Evolutionary conservation across 2,888 invertebrate species (phyloP).

Genomic region (Diplolepis rosae): DNA sequence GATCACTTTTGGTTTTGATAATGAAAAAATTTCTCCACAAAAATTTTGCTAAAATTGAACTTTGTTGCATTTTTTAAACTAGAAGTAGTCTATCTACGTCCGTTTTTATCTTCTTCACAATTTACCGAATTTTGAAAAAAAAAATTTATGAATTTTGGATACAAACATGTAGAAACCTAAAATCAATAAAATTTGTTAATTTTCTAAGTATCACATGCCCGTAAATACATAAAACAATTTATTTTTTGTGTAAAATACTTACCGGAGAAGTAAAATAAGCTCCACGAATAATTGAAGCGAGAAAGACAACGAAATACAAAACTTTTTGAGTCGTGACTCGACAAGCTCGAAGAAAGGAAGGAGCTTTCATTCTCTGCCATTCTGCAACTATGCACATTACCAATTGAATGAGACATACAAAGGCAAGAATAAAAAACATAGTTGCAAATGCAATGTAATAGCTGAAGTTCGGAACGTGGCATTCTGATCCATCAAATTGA

Average conservation of each 20-base stretch:
- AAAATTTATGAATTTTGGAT: no score
- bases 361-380: conserved; percentile 88
- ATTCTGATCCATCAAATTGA: conserved; percentile 86
- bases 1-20: no score
- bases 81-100: no score
- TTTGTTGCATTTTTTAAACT: no score
- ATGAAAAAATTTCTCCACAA: no score
- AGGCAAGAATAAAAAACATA: conserved; percentile 87
- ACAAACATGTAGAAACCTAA: no score
- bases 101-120: no score
- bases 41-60: no score
- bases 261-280: conserved; percentile 94
- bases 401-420: conserved; percentile 89
- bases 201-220: no score
- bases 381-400: conserved; percentile 88
- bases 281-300: conserved; percentile 89
- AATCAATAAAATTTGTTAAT: no score
- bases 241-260: conserved; percentile 71
- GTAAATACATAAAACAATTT: not conserved
- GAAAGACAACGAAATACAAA: conserved; percentile 89
- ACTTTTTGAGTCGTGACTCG: conserved; percentile 92
- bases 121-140: no score
- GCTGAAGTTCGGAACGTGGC: conserved; percentile 87
- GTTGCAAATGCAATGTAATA: conserved; percentile 80
- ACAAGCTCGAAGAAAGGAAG: conserved; percentile 87